A percentile compares a stretch with the other conserved stretches of the same genome.
phyloP scores from a whole-genome alignment of 2,888 invertebrate genomes.

The Megalurothrips usitatus region DNA sequence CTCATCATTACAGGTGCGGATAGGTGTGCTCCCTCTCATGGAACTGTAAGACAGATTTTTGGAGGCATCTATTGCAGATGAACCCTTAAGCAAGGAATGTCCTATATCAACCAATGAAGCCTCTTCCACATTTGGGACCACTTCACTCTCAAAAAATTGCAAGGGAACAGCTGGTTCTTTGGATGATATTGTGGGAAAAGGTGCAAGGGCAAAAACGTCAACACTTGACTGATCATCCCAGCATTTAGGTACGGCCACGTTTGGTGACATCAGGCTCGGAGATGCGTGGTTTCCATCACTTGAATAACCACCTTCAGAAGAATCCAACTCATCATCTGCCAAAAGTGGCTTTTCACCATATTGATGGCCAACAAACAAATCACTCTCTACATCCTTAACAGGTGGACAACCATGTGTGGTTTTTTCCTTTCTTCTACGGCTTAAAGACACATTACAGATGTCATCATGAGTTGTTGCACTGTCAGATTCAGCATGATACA shows the following conservation, averaged over 20 bases:
- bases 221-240: constrained; percentile 39
- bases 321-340: constrained; percentile 72
- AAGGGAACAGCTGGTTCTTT: constrained; percentile 35
- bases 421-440: constrained; percentile 44
- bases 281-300: neutral
- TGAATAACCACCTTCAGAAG: constrained; percentile 46
- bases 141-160: neutral
- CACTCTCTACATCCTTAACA: constrained; percentile 47
- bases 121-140: constrained; percentile 27
- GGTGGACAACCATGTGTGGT: constrained; percentile 34
- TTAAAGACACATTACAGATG: constrained; percentile 35
- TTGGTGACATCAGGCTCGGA: constrained; percentile 31
- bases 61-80: too few relatives aligned
- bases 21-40: constrained; percentile 14
- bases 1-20: neutral
- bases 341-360: constrained; percentile 71
- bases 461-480: constrained; percentile 48
- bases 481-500: constrained; percentile 68
- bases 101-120: constrained; percentile 37
- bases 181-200: constrained; percentile 49
- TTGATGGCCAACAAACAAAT: constrained; percentile 66
- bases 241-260: constrained; percentile 36
- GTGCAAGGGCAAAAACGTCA: constrained; percentile 68
- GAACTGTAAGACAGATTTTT: constrained; percentile 3
- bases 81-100: constrained; percentile 20